A percentile compares a stretch with the other conserved stretches of the same genome.
phyloP scores from a whole-genome alignment of 2,888 invertebrate genomes.

The Cerastoderma edule region DNA sequence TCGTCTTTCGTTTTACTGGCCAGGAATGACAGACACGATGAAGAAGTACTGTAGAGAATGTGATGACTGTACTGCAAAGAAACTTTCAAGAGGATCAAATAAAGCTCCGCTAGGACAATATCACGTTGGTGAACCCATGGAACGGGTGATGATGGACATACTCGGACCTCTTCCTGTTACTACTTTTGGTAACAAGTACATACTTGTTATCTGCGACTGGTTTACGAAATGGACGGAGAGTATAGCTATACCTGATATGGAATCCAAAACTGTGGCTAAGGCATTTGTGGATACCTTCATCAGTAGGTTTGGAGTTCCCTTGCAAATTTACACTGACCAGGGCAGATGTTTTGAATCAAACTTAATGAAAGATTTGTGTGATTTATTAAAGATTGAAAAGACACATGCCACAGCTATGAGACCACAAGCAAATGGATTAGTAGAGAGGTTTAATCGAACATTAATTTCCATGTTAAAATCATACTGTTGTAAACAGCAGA shows the following conservation, averaged over 20 bases:
- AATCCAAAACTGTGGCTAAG: conserved; percentile 27
- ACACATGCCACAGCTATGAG: conserved; percentile 32
- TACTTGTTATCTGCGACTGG: conserved; percentile 36
- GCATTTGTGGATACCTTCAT: conserved; percentile 35
- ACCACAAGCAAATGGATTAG: conserved; percentile 46
- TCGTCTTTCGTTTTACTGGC: conserved; percentile 40
- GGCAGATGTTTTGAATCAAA: conserved; percentile 40
- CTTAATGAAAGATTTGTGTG: conserved; percentile 43
- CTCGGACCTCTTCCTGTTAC: conserved; percentile 38
- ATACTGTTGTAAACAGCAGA: conserved; percentile 34
- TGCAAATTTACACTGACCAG: conserved; percentile 45
- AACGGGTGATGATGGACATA: conserved; percentile 38
- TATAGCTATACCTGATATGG: conserved; percentile 35
- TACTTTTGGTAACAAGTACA: conserved; percentile 34
- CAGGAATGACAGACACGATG: conserved; percentile 22
- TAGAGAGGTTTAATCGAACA: conserved; percentile 53
- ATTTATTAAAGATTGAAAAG: conserved; percentile 44
- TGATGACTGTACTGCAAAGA: conserved; percentile 24
- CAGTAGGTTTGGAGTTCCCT: conserved; percentile 36
- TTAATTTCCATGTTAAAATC: conserved; percentile 33
- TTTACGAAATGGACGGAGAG: conserved; percentile 50
- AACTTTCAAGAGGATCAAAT: conserved; percentile 18
- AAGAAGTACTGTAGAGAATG: conserved; percentile 26
- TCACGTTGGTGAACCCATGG: conserved; percentile 37
- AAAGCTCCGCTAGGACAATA: conserved; percentile 36